Conservation (phyloP, 1,140 invertebrate genomes). For the Zaprionus lachaisei region DNA sequence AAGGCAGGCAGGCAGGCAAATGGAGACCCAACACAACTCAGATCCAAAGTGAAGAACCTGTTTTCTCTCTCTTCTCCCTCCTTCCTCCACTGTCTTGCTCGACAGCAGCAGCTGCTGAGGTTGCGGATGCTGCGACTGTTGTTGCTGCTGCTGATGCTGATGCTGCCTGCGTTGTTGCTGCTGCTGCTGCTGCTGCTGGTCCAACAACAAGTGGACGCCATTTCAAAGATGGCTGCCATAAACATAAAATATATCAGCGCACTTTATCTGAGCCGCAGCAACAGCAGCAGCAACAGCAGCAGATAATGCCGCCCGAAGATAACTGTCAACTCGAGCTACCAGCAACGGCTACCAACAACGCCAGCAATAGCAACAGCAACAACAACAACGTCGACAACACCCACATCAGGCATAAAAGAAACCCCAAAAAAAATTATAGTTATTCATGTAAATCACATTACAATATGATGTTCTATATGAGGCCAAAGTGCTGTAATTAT, state of each 20-base stretch:
- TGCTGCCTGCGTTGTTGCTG: constrained; percentile 27
- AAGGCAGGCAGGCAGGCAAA: constrained; percentile 24
- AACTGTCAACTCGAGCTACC: constrained; percentile 70
- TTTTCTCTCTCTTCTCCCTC: constrained; percentile 16
- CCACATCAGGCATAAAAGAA: constrained; percentile 32
- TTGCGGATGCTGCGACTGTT: constrained; percentile 34
- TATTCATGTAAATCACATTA: constrained; percentile 4
- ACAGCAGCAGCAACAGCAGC: neutral
- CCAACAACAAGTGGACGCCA: constrained; percentile 77
- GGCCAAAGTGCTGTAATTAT: constrained; percentile 4
- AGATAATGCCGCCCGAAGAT: constrained; percentile 59
- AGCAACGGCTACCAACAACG: constrained; percentile 20
- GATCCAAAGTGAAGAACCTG: constrained; percentile 42
- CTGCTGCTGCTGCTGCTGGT: constrained; percentile 25
- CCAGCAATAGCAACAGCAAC: neutral
- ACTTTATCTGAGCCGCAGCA: constrained; percentile 40
- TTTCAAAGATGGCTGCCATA: constrained; percentile 82
- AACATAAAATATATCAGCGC: constrained; percentile 64
- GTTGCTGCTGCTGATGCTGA: constrained; percentile 38
- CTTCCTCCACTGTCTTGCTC: neutral
- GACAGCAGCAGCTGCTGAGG: constrained; percentile 37
- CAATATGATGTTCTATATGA: constrained; percentile 1
- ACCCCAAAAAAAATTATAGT: constrained; percentile 4
- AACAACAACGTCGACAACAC: neutral
- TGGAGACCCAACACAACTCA: constrained; percentile 11